Evolutionary conservation across 2,113 vertebrate genomes (phyloP), one percentile per base, ranked within the genome.

Genomic region (Nyctereutes procyonoides): DNA sequence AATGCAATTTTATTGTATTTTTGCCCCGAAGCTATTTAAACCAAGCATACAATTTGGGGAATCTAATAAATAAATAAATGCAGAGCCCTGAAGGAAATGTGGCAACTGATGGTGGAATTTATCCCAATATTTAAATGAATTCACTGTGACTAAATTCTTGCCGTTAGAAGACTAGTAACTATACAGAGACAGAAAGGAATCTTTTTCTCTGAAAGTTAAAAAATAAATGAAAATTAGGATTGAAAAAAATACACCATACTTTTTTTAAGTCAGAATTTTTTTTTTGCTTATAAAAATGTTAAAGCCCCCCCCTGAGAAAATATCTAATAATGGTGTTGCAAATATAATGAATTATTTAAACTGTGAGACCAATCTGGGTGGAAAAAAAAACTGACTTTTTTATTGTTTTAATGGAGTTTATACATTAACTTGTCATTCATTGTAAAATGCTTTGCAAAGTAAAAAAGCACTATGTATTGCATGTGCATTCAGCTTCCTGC

Each of bases 21-120:
- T 96, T 97, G 14, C 84, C 97, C 95, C 15, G 38, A 84, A 94
- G 96, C 94, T 97, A 90, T 96, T 97, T 97, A 96, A 98, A 92
- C 38, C 71, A 97, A 77, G 63, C 60, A 93, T 88, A 93, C 32
- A 97, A 92, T 96, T 91, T 97, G 77, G 48, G 26, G 83, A 95
- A 74, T 73, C 69, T 97, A 87, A 93, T 97, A 97, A 96, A 92
- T 95, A 97, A 98, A 96, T 96, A 97, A 96, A 93, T 20, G 7
- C 7, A 95, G 26, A 95, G 17, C 88, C 76, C 81, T 92, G 38
- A 65, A 96, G 90, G 62, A 96, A 97, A 83, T 97, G 69, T 97
- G 83, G 82, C 81, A 96, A 91, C 48, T 16, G 62, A 89, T 60
- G 17, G 53, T 90, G 17, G 79, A 90, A 94, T 94, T 92, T 93